Evolutionary conservation across 2,888 invertebrate genomes (phyloP).

Genomic region (Drosophila demipolita): DNA sequence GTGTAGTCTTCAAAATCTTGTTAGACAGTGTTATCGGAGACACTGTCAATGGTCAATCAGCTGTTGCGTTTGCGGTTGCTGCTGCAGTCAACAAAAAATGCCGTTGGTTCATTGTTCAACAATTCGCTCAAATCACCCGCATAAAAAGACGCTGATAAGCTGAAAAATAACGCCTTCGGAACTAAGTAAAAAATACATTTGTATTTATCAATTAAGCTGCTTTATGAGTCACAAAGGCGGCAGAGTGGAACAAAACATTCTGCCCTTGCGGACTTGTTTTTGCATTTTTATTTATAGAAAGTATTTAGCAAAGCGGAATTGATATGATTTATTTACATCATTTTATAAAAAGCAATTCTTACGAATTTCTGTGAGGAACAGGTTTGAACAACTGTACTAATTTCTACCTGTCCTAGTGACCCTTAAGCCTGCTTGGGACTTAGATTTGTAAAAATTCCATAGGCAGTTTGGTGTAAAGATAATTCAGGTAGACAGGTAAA

Average conservation of each 20-base stretch:
- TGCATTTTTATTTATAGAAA: background rate
- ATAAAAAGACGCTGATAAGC: conserved; percentile 55
- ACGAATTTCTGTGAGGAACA: conserved; percentile 1
- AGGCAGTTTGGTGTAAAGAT: background rate
- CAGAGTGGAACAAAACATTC: conserved; percentile 32
- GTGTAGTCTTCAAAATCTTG: background rate
- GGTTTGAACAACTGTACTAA: background rate
- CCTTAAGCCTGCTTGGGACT: conserved; percentile 18
- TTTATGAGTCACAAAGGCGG: conserved; percentile 47
- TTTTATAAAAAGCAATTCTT: background rate
- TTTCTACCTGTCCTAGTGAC: conserved; percentile 12
- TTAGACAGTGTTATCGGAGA: conserved; percentile 36
- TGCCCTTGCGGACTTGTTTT: conserved; percentile 17
- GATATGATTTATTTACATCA: background rate
- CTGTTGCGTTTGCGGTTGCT: conserved; percentile 41
- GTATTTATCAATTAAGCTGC: conserved; percentile 19
- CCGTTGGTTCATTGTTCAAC: conserved; percentile 39
- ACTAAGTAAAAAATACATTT: conserved; percentile 42
- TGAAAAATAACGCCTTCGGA: conserved; percentile 30
- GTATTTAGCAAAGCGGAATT: background rate
- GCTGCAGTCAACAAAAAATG: conserved; percentile 28
- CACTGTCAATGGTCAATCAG: conserved; percentile 49
- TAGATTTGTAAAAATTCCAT: background rate
- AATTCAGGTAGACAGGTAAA: background rate
- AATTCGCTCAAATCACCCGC: conserved; percentile 63